Base-by-base conservation (phyloP, 1,140 invertebrate genomes). In the Drosophila miranda region DNA sequence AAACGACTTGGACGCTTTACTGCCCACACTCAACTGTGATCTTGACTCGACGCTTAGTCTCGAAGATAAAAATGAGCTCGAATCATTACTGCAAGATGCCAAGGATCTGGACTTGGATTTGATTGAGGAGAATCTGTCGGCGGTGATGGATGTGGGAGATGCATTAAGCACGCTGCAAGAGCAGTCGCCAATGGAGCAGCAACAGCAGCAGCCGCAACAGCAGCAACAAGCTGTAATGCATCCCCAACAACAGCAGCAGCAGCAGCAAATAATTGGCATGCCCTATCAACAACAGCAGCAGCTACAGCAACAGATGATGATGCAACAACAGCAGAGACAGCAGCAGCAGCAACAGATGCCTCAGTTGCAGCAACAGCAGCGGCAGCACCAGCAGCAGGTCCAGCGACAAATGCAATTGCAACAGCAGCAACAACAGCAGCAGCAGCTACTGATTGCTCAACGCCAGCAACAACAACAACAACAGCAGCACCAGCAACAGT, bases 1-100 rank as follows among this genome's bases (percentile, higher is more conserved):
- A 28, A 92, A 92, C 69, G 94, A 94, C 75, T 91, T 95, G 48
- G 94, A 95, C 63, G 93, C 93, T 69, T 87, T 95, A 80, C 86
- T 94, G 70, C 94, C 94, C 13, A 93, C 92, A 41, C 88, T 94
- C 11, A 91, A 89, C 80, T 92, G 91, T 60, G 93, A 93, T 89
- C 90, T 93, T 30, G 91, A 91, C 64, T 90, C 87, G 48, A 78
- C 90, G 21, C 91, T 93, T 9, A 93, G 93, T 75, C 89, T 93
- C 13, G 93, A 93, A 67, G 77, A 91, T 62, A 92, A 91, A 75
- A 89, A 91, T 51, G 89, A 90, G 52, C 75, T 91, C 42, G 90
- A 91, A 75, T 86, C 91, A 43, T 70, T 91, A 45, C 64, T 91
- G 51, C 89, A 90, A 54, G 91, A 91, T 75, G 90, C 89, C 41